A percentile compares a stretch with the other conserved stretches of the same genome.
Evolutionary conservation across 64 coral and sea anemone genomes (phyloP).

Genomic region (Pocillopora damicornis): DNA sequence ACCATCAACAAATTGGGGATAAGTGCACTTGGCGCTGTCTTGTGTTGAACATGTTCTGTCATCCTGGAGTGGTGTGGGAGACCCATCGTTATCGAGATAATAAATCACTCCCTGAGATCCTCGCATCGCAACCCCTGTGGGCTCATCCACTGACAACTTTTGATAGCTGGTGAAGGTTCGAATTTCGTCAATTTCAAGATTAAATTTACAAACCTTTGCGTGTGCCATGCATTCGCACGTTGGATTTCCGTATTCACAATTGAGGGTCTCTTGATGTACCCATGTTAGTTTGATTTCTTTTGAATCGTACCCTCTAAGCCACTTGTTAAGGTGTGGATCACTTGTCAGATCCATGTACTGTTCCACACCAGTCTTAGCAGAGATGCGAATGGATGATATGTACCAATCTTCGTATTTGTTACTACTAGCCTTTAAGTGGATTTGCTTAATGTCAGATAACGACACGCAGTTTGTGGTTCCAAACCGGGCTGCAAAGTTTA

Average conservation of each 20-base stretch:
- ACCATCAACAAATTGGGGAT: slow-evolving; percentile 38
- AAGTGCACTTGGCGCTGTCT: slow-evolving; percentile 16
- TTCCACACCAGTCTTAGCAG: slow-evolving; percentile 32
- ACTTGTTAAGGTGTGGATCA: slow-evolving; percentile 49
- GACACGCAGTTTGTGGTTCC: slow-evolving; percentile 13
- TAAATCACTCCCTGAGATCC: slow-evolving; percentile 26
- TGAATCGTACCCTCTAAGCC: slow-evolving; percentile 28
- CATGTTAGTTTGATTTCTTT: slow-evolving; percentile 29
- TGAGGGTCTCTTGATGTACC: slow-evolving; percentile 7
- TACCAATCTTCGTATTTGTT: neutral
- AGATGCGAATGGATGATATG: slow-evolving; percentile 45
- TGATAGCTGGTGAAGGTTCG: slow-evolving; percentile 34
- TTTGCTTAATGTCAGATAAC: neutral
- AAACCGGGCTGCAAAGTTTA: slow-evolving; percentile 17
- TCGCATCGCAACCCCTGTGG: slow-evolving; percentile 5
- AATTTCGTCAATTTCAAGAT: slow-evolving; percentile 35
- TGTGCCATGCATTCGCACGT: slow-evolving; percentile 10
- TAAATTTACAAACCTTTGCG: neutral
- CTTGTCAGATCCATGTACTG: slow-evolving; percentile 30
- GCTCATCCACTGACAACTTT: slow-evolving; percentile 1
- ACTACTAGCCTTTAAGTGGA: slow-evolving; percentile 21
- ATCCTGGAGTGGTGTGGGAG: neutral
- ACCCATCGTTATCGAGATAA: neutral
- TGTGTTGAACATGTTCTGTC: neutral
- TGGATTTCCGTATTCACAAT: slow-evolving; percentile 18